Percentiles rank a stretch among this genome's conserved stretches.
Evolutionary conservation across 2,113 vertebrate species (phyloP).

Genomic region (Nothoprocta perdicaria): DNA sequence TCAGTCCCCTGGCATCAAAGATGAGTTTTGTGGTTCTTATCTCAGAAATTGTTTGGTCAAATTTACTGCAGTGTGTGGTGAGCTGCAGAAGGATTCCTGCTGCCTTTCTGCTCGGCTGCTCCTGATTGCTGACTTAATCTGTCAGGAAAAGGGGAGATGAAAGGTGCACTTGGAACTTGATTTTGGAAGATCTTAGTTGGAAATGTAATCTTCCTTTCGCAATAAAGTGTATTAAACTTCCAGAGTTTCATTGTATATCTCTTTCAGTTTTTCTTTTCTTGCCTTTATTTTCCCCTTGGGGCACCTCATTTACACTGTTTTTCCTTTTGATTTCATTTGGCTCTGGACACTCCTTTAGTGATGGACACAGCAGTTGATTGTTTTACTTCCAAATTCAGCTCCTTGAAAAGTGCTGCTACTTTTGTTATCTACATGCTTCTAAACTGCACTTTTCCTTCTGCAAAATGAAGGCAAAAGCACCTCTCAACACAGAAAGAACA

Average conservation of each 20-base stretch:
- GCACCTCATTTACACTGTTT: background rate
- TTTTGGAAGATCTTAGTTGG: background rate
- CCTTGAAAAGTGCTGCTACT: background rate
- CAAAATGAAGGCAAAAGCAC: background rate
- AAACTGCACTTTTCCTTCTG: background rate
- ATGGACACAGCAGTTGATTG: background rate
- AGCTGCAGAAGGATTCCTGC: background rate
- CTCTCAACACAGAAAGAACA: background rate
- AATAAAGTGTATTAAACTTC: background rate
- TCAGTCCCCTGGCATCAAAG: accelerated
- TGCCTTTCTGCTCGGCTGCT: background rate
- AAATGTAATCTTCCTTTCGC: background rate
- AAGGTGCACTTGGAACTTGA: background rate
- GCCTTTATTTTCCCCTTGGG: background rate
- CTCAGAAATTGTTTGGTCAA: accelerated
- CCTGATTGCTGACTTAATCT: background rate
- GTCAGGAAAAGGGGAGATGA: background rate
- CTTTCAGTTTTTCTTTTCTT: background rate
- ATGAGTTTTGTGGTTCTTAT: background rate
- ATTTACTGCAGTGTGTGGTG: background rate
- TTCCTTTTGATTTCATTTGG: background rate
- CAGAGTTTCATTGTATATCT: background rate
- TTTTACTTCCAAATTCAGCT: background rate
- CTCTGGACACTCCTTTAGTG: background rate
- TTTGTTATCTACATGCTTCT: background rate